Base-by-base conservation (phyloP, 2,888 invertebrate species). In the Maniola hyperantus region DNA sequence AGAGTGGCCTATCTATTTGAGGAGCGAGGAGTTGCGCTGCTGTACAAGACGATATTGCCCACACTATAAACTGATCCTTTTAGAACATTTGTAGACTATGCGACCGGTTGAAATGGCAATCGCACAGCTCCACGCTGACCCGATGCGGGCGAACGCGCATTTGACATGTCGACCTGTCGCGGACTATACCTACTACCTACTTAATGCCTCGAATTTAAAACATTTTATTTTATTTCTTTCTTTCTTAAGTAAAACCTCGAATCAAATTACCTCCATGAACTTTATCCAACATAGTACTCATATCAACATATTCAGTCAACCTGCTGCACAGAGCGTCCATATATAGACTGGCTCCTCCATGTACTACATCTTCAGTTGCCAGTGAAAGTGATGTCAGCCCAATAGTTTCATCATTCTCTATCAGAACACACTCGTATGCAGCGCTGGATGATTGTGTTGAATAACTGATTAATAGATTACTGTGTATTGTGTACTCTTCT, bases 401-500 rank as follows among this genome's bases (percentile, higher is more conserved):
- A 33, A 88, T 82, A 0, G 84, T 84, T 0, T 79, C 80, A 0
- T 87, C 85, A 68, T 84, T 88, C 76, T 90, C 90, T 64, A 91
- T 86, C 73, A 89, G 82, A 0, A 91, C 72, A 0, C 87, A 80
- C 76, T 92, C 91, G n/a, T 91, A 92, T 0, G 91, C 91, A 0
- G 85, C 81, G 51, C 86, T 79, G 0, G 85, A 82, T 0, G 87
- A 83, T 65, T 88, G 85, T 0, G 91, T 84, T 1, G 91, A 85
- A 66, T 88, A 91, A 4, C 81, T 79, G 18, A 92, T 79, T 0
- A 93, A 76, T 15, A 93, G 76, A 72, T 93, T 93, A 48, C 87
- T 88, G 68, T 89, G 83, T 15, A 87, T 80, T 1, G 75, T 76
- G 61, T 85, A 92, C 13, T 85, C 82, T 75, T 90, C 89, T 59